Evolutionary conservation across 2,113 vertebrate genomes (phyloP).

Genomic region (Stercorarius parasiticus): DNA sequence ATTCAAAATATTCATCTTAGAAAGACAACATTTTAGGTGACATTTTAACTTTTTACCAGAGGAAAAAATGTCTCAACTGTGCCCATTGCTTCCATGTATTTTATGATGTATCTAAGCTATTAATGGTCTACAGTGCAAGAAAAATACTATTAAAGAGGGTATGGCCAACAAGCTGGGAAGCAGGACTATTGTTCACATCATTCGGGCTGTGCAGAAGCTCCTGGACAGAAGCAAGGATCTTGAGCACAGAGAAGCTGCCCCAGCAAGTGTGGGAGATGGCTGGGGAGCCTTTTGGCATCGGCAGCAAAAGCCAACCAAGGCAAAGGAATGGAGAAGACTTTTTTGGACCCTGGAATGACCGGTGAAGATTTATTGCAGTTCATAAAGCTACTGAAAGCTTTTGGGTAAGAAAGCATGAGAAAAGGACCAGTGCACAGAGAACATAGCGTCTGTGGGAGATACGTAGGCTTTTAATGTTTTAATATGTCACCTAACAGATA

Average conservation of each 20-base stretch:
- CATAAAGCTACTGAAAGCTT: background rate
- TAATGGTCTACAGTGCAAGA: background rate
- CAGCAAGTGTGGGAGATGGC: background rate
- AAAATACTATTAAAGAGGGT: background rate
- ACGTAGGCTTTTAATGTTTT: background rate
- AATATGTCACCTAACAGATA: background rate
- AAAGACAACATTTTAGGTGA: background rate
- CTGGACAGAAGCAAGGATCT: background rate
- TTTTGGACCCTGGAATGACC: background rate
- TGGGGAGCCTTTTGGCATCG: background rate
- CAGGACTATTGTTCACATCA: background rate
- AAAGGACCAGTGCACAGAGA: background rate
- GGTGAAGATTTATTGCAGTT: background rate
- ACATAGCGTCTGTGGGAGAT: background rate
- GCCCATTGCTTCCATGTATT: background rate
- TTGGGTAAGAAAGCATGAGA: background rate
- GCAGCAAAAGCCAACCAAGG: background rate
- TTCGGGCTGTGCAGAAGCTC: background rate
- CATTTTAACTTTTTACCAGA: background rate
- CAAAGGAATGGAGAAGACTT: background rate
- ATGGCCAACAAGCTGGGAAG: background rate
- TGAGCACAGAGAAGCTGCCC: background rate
- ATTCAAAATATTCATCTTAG: background rate
- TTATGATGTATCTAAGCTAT: background rate
- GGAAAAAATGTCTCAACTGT: background rate